Percentiles rank a stretch among this genome's conserved stretches.
Evolutionary conservation across 2,113 vertebrate species (phyloP).

Genomic region (Ailurus styani): DNA sequence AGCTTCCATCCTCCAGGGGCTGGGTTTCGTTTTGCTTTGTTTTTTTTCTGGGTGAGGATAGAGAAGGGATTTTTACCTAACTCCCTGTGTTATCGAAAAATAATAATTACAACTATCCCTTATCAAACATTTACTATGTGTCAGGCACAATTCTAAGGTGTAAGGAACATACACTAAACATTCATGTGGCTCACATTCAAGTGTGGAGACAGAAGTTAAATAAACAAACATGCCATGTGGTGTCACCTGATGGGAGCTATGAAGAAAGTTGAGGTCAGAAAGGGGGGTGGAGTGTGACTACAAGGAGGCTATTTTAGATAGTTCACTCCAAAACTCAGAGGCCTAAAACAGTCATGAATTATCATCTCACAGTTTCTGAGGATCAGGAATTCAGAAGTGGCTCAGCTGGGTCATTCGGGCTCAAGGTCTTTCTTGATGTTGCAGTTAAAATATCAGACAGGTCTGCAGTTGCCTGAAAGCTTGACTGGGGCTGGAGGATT

Average conservation of each 20-base stretch:
- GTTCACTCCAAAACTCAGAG: not conserved
- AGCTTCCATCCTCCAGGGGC: not conserved
- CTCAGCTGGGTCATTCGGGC: not conserved
- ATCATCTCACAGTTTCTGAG: not conserved
- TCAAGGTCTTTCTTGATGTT: not conserved
- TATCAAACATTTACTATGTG: not conserved
- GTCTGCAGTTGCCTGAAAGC: not conserved
- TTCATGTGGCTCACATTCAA: not conserved
- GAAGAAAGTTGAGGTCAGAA: not conserved
- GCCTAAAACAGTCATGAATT: not conserved
- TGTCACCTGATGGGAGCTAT: not conserved
- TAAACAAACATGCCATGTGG: not conserved
- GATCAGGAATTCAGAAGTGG: not conserved
- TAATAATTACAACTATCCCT: not conserved
- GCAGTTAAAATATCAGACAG: not conserved
- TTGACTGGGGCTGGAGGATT: not conserved
- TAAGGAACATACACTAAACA: not conserved
- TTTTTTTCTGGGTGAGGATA: not conserved
- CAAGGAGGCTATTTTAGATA: not conserved
- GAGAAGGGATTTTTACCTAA: not conserved
- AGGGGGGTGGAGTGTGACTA: not conserved
- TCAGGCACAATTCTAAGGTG: not conserved
- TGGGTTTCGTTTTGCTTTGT: not conserved
- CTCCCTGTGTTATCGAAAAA: not conserved
- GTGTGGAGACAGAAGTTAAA: slow-evolving; percentile 28